Percentiles rank a stretch among this genome's conserved stretches.
These are phyloP conservation scores for Caranx melampygus DNA, from an alignment of 2,113 vertebrate genomes.

Conservation along the genomic window DNA sequence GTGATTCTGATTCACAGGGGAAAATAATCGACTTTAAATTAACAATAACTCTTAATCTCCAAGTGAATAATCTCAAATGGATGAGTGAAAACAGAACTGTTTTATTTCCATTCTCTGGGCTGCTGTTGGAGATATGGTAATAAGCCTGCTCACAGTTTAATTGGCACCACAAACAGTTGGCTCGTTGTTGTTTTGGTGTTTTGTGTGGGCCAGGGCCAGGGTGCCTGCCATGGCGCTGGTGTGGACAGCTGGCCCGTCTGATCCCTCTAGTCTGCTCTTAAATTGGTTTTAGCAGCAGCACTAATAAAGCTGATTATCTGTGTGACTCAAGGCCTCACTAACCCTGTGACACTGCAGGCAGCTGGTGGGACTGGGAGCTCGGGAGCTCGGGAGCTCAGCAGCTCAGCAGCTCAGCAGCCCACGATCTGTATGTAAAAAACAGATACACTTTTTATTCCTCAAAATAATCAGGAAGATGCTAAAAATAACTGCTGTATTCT, in stretches of 20 bases:
- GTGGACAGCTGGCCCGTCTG: conserved; percentile 96
- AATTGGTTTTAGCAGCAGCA: conserved; percentile 93
- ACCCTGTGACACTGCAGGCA: conserved; percentile 86
- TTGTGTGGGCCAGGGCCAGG: conserved; percentile 57
- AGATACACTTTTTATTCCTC: neutral
- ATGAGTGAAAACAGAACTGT: neutral
- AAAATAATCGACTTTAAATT: neutral
- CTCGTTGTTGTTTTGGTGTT: conserved; percentile 73
- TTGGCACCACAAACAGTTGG: conserved; percentile 69
- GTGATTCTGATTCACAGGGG: too few species aligned
- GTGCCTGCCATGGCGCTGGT: conserved; percentile 75
- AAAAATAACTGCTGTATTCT: neutral
- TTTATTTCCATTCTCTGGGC: conserved; percentile 10
- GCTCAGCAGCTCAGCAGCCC: too few species aligned
- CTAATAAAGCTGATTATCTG: conserved; percentile 97
- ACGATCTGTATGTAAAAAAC: too few species aligned
- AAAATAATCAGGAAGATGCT: neutral
- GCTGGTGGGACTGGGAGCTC: conserved; percentile 81
- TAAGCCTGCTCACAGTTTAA: conserved; percentile 79
- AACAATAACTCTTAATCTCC: neutral
- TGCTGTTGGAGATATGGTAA: conserved; percentile 72
- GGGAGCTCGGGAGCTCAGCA: conserved; percentile 22
- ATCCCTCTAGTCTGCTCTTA: conserved; percentile 92
- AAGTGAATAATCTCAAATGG: neutral
- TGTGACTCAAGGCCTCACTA: conserved; percentile 89